A percentile compares a stretch with the other conserved stretches of the same genome.
These are phyloP conservation scores for Orthonyx spaldingii DNA, from an alignment of 2,113 vertebrate species.

Conservation along the genomic window DNA sequence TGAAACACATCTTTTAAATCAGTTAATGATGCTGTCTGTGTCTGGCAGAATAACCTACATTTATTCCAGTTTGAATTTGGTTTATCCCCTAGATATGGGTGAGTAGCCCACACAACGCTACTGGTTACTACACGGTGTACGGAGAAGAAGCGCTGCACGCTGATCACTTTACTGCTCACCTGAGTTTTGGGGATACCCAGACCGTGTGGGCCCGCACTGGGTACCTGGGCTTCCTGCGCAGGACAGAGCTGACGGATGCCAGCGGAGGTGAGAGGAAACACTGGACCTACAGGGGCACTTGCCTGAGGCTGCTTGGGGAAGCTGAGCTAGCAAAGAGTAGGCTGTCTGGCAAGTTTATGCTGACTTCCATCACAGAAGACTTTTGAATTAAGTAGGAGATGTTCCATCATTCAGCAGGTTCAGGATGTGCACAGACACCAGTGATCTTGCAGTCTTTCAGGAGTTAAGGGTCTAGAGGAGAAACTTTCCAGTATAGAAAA, in stretches of 20 bases:
- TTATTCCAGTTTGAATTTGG: neutral
- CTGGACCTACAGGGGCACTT: too few relatives aligned
- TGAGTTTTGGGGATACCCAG: constrained; percentile 94
- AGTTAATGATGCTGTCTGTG: neutral
- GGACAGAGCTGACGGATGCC: constrained; percentile 93
- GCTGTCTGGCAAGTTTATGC: neutral
- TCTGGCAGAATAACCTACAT: neutral
- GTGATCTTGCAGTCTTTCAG: neutral
- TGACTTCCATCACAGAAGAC: neutral
- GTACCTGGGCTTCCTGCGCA: constrained; percentile 93
- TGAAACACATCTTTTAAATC: neutral
- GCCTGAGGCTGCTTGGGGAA: neutral
- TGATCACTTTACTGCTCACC: constrained; percentile 90
- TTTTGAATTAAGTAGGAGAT: neutral
- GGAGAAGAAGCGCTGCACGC: constrained; percentile 92
- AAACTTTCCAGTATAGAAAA: neutral
- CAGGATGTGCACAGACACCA: neutral
- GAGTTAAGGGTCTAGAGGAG: neutral
- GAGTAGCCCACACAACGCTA: constrained; percentile 93
- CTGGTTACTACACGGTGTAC: constrained; percentile 92
- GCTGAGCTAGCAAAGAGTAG: neutral
- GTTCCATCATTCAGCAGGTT: neutral
- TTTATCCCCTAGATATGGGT: constrained; percentile 85
- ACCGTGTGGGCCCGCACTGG: constrained; percentile 92
- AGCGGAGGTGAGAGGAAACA: constrained; percentile 81